Evolutionary conservation across 2,888 invertebrate species (phyloP), one percentile per base, ranked within the genome.

Genomic region (Argyresthia albistria): DNA sequence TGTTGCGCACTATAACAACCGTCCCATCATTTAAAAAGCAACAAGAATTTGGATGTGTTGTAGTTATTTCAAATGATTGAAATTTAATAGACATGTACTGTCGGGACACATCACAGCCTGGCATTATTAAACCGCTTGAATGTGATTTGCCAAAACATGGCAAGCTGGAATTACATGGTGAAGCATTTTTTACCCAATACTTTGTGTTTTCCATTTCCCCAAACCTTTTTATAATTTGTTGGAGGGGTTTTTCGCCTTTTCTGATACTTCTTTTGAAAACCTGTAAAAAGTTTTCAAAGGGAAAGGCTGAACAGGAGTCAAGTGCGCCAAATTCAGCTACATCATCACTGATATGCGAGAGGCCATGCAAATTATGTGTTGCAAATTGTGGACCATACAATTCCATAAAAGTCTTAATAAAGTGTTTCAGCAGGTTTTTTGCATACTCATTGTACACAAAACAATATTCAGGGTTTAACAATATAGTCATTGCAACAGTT

Each of bases 231-330:
- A 54, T 54, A 16, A 56, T 51, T 55, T 56, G 57, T 35, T 57
- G 57, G 43, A 79, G 62, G 37, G 70, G 60, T 55, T 76, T 74
- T 39, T 76, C 73, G 51, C 66, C 66, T 50, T 76, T 75, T 4
- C 69, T 57, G 14, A 75, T 60, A 47, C 75, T 63, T 43, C 35
- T 58, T 53, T 55, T 56, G 49, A 57, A 43, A 39, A 55, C 35
- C 45, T 56, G 55, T 52, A 57, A 53, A 54, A 53, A 54, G 51
- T 54, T 49, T 53, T 59, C 56, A 49, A 57, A 58, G 10, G 53
- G 55, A 51, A 57, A 60, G 25, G 58, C 55, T 15, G 54, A 55
- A 56, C 54, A 58, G 46, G 46, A 56, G 39, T 56, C 56, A 49
- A 60, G 51, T 51, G 57, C 53, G 25, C 58, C 59, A 59, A 56